Conservation (phyloP, 1,140 invertebrate genomes). For the Phthorimaea operculella region DNA sequence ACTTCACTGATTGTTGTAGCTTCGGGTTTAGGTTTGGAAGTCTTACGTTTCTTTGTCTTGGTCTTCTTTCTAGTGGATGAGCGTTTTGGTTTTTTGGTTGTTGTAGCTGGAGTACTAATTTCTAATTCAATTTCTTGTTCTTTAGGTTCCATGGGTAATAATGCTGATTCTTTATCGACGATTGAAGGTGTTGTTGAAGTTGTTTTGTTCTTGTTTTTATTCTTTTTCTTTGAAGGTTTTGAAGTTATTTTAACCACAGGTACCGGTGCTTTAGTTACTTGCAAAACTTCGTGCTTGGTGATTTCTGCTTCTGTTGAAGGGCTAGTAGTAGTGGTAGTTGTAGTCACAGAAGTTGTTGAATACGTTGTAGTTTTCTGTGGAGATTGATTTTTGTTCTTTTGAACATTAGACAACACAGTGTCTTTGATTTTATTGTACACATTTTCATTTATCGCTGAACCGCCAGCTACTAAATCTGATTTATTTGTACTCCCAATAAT, state of each 20-base stretch:
- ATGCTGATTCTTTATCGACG: conserved; percentile 37
- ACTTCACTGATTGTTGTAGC: conserved; percentile 66
- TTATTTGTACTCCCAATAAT: conserved; percentile 63
- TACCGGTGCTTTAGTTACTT: conserved; percentile 20
- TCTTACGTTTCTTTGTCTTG: conserved; percentile 62
- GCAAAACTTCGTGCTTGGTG: conserved; percentile 27
- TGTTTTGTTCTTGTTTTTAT: conserved; percentile 43
- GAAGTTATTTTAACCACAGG: conserved; percentile 32
- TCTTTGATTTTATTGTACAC: conserved; percentile 65
- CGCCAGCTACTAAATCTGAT: conserved; percentile 60
- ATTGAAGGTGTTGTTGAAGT: conserved; percentile 31
- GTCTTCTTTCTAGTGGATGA: conserved; percentile 60
- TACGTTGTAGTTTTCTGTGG: conserved; percentile 27
- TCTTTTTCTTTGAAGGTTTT: conserved; percentile 50
- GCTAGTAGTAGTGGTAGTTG: conserved; percentile 28
- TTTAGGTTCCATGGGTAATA: conserved; percentile 66
- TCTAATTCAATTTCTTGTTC: conserved; percentile 69
- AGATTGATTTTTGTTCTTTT: conserved; percentile 58
- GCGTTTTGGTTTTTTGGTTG: conserved; percentile 64
- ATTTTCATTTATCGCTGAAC: conserved; percentile 66
- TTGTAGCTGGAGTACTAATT: conserved; percentile 58
- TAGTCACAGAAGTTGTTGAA: conserved; percentile 28
- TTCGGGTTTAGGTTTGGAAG: conserved; percentile 59
- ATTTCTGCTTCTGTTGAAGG: conserved; percentile 35
- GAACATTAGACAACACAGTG: conserved; percentile 61